Percentiles rank a stretch among this genome's conserved stretches.
Conservation (phyloP, 2,113 vertebrate genomes). For the Tyrannus savana region DNA sequence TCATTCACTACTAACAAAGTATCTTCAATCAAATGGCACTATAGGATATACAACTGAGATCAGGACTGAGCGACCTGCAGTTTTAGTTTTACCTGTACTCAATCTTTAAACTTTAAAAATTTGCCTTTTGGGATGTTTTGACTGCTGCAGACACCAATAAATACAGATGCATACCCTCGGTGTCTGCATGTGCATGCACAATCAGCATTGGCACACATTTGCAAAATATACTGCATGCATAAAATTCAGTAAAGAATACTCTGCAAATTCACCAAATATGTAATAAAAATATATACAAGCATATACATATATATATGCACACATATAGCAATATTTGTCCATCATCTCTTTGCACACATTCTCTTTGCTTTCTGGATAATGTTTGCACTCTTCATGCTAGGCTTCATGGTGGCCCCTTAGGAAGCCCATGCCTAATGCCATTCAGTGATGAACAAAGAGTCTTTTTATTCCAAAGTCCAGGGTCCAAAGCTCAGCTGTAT, state of each 20-base stretch:
- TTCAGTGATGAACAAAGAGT: slow-evolving; percentile 88
- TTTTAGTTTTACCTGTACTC: not conserved
- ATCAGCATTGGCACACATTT: not conserved
- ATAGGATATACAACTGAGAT: not conserved
- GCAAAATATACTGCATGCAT: not conserved
- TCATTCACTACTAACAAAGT: slow-evolving; percentile 1
- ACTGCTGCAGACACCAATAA: not conserved
- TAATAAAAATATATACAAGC: not conserved
- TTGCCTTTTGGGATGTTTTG: not conserved
- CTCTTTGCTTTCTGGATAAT: slow-evolving; percentile 76
- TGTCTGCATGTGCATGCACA: not conserved
- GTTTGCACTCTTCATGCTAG: slow-evolving; percentile 80
- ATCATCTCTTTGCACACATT: slow-evolving; percentile 55
- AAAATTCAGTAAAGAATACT: not conserved
- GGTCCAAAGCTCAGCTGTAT: slow-evolving; percentile 87
- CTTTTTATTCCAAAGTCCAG: slow-evolving; percentile 84
- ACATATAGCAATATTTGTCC: slow-evolving; percentile 39
- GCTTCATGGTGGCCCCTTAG: slow-evolving; percentile 88
- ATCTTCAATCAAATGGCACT: slow-evolving; percentile 20
- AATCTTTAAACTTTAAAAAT: not conserved
- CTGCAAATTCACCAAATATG: not conserved
- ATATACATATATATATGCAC: not conserved
- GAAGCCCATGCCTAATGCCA: slow-evolving; percentile 94
- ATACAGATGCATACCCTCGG: not conserved
- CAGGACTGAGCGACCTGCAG: not conserved